phyloP scores from a whole-genome alignment of 2,797 vertebrate genomes.

The Karalla daura region DNA sequence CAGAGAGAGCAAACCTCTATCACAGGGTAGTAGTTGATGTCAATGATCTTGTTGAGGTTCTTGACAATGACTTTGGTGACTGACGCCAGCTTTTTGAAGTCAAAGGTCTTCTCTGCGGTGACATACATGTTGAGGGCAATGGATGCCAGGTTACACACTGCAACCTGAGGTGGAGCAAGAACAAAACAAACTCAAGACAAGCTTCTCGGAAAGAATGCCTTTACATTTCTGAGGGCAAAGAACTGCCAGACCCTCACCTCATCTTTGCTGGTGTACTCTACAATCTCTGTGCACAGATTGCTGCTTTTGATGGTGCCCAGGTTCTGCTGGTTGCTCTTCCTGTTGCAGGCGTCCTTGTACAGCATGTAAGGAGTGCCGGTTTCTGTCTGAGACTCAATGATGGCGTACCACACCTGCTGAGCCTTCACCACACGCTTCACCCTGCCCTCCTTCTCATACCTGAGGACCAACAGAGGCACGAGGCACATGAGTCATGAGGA shows the following conservation, averaged over 20 bases:
- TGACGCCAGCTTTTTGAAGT: slow-evolving; percentile 90
- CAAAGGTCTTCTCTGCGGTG: slow-evolving; percentile 88
- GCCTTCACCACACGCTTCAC: slow-evolving; percentile 91
- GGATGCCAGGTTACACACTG: slow-evolving; percentile 96
- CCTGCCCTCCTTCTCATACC: slow-evolving; percentile 90
- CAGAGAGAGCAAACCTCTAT: slow-evolving; percentile 75
- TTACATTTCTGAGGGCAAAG: too few species aligned
- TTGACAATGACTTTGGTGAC: slow-evolving; percentile 94
- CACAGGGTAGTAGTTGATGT: slow-evolving; percentile 97
- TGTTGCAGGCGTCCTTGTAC: slow-evolving; percentile 97
- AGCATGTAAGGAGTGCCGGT: slow-evolving; percentile 97
- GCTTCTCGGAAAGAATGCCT: background rate
- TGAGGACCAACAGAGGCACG: slow-evolving; percentile 13
- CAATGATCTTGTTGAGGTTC: slow-evolving; percentile 97
- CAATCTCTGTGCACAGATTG: slow-evolving; percentile 95
- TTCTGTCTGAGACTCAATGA: slow-evolving; percentile 98
- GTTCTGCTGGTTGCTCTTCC: slow-evolving; percentile 98
- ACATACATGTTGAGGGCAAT: slow-evolving; percentile 97
- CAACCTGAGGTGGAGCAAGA: slow-evolving; percentile 65
- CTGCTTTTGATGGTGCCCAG: slow-evolving; percentile 97
- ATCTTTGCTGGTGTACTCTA: slow-evolving; percentile 94
- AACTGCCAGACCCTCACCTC: slow-evolving; percentile 83
- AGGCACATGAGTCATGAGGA: background rate
- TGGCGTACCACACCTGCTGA: slow-evolving; percentile 95
- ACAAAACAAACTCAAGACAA: background rate